Evolutionary conservation across 2,888 invertebrate genomes (phyloP).

Genomic region (Cremastobaeus sp.): DNA sequence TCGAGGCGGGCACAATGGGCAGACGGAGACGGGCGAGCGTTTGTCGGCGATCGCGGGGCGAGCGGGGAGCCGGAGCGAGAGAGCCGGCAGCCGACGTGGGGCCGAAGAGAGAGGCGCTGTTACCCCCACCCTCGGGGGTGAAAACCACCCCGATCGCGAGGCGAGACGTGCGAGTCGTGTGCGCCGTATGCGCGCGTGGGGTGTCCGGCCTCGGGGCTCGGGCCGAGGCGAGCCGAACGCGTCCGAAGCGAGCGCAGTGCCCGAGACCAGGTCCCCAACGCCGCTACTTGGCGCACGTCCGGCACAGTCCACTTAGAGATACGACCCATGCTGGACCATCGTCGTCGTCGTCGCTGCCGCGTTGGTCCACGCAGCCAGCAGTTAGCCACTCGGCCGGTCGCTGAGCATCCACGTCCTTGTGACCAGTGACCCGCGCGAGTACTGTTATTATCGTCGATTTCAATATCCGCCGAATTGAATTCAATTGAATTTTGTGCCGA

Average conservation of each 20-base stretch:
- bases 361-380: slow-evolving; percentile 61
- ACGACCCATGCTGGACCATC: slow-evolving; percentile 78
- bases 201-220: slow-evolving; percentile 70
- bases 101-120: slow-evolving; percentile 50
- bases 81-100: slow-evolving; percentile 33
- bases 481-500: too few relatives aligned
- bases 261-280: slow-evolving; percentile 76
- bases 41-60: slow-evolving; percentile 40
- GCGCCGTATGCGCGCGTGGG: slow-evolving; percentile 65
- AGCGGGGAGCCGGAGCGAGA: slow-evolving; percentile 22
- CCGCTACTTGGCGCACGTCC: slow-evolving; percentile 75
- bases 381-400: slow-evolving; percentile 37
- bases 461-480: too few relatives aligned
- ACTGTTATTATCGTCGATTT: too few relatives aligned
- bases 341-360: slow-evolving; percentile 74
- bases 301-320: slow-evolving; percentile 79
- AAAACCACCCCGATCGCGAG: slow-evolving; percentile 69
- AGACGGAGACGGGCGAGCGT: slow-evolving; percentile 18
- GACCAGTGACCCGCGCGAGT: slow-evolving; percentile 2
- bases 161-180: too few relatives aligned
- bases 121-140: slow-evolving; percentile 73
- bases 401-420: not conserved
- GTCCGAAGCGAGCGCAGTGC: slow-evolving; percentile 76
- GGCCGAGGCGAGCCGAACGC: slow-evolving; percentile 74
- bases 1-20: not conserved